Evolutionary conservation across 1,140 invertebrate genomes (phyloP).

Genomic region (Cydia pomonella): DNA sequence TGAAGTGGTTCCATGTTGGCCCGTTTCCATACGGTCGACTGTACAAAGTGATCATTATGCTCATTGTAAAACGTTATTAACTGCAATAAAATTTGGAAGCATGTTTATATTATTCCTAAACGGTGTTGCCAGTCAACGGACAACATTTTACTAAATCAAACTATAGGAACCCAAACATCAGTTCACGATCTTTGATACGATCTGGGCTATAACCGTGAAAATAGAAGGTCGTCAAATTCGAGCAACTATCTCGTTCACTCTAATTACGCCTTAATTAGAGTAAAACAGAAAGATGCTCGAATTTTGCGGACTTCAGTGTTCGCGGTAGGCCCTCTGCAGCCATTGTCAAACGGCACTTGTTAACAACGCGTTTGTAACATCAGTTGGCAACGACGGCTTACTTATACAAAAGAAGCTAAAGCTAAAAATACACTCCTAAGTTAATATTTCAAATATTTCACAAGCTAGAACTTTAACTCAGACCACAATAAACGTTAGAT

Average conservation of each 20-base stretch:
- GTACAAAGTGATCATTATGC: neutral
- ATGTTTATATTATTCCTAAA: conserved; percentile 29
- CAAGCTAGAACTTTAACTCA: neutral
- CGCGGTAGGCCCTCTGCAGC: no score
- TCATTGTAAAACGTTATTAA: neutral
- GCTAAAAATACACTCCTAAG: conserved; percentile 25
- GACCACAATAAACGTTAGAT: neutral
- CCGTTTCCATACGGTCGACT: neutral
- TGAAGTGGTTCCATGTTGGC: neutral
- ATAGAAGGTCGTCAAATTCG: no score
- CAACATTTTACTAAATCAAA: conserved; percentile 64
- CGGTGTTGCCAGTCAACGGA: conserved; percentile 33
- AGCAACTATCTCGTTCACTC: no score
- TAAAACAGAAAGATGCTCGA: no score
- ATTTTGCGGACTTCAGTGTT: no score
- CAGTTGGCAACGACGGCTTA: conserved; percentile 20
- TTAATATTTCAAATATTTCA: conserved; percentile 21
- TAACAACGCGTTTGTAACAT: neutral
- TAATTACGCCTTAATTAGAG: no score
- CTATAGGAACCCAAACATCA: conserved; percentile 75
- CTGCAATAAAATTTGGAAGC: conserved; percentile 16
- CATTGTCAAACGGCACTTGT: conserved; percentile 16
- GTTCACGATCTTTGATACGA: conserved; percentile 65
- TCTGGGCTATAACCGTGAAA: no score
- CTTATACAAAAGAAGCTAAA: neutral